phyloP scores from a whole-genome alignment of 2,888 invertebrate species.

The Hypolimnas misippus region DNA sequence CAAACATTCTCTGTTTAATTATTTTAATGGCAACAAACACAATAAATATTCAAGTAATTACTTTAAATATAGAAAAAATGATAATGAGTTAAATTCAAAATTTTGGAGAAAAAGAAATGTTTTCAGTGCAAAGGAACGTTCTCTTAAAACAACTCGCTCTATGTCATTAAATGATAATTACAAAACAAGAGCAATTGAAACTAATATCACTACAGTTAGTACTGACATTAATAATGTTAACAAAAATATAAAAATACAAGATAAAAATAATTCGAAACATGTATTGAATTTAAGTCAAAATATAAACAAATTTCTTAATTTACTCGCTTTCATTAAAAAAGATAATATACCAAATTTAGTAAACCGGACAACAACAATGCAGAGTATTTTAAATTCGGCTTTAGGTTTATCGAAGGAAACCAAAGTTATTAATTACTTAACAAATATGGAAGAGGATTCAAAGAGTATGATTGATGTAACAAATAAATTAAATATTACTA shows the following conservation, averaged over 20 bases:
- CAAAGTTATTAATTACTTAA: neutral
- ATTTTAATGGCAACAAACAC: neutral
- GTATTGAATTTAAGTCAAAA: neutral
- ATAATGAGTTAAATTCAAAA: neutral
- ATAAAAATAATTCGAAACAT: neutral
- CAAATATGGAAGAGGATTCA: neutral
- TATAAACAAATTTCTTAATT: neutral
- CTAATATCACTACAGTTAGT: neutral
- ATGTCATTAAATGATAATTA: neutral
- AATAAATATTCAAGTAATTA: neutral
- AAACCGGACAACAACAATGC: neutral
- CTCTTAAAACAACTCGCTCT: neutral
- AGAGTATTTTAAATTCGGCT: neutral
- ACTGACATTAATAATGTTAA: neutral
- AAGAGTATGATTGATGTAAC: neutral
- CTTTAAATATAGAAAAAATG: neutral
- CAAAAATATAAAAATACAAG: neutral
- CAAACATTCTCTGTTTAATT: neutral
- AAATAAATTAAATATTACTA: neutral
- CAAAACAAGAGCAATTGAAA: neutral
- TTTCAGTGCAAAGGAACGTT: neutral
- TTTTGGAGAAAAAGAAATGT: neutral
- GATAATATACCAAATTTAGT: neutral
- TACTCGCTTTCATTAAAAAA: neutral
- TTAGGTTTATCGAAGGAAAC: neutral